Conservation (phyloP, 1,140 invertebrate genomes). For the Diploscapter pachys region DNA sequence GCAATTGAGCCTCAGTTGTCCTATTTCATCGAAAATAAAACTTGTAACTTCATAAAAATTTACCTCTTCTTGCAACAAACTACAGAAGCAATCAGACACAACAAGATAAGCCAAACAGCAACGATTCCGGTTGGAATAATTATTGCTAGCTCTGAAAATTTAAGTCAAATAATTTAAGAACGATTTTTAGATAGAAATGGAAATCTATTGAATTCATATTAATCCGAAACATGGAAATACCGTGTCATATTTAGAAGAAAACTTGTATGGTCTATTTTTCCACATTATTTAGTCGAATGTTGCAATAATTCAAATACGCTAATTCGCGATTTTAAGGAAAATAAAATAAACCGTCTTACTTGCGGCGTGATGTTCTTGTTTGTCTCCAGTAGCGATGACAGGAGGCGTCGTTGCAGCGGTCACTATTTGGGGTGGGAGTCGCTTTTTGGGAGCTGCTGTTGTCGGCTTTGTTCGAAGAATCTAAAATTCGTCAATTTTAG, state of each 20-base stretch:
- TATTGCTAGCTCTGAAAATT: constrained; percentile 47
- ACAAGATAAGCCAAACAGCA: constrained; percentile 51
- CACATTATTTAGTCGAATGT: neutral
- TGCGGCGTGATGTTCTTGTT: no score
- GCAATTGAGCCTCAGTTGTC: constrained; percentile 35
- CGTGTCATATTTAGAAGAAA: neutral
- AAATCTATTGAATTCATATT: no score
- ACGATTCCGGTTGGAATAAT: constrained; percentile 51
- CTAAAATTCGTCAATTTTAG: neutral
- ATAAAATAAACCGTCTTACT: no score
- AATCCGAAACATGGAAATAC: neutral
- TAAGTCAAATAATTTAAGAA: neutral
- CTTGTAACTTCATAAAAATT: neutral
- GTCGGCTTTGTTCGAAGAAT: neutral
- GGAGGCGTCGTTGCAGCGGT: no score
- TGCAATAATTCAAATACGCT: neutral
- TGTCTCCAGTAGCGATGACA: no score
- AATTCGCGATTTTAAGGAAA: neutral
- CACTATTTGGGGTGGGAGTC: no score
- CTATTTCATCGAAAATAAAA: neutral
- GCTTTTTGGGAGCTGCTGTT: neutral
- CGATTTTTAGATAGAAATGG: neutral
- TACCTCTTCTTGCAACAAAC: constrained; percentile 51
- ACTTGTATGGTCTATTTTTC: constrained; percentile 2
- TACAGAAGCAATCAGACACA: constrained; percentile 47